Conservation (phyloP, 2,797 vertebrate genomes). For the Pogoniulus pusillus region DNA sequence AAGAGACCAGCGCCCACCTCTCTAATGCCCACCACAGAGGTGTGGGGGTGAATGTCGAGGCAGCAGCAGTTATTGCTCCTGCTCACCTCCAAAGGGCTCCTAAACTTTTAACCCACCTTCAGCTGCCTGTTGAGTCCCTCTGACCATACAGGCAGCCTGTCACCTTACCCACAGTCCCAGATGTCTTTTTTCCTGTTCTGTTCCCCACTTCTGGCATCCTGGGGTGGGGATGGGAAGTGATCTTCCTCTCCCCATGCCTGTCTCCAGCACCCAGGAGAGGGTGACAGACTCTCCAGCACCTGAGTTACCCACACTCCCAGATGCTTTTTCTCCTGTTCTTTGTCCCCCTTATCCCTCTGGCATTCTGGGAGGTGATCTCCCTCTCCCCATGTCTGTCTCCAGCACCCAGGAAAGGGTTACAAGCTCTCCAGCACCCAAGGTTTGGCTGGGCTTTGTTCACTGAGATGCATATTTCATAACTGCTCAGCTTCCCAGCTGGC, state of each 20-base stretch:
- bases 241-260: background rate
- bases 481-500: slow-evolving; percentile 69
- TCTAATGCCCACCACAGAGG: background rate
- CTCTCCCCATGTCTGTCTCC: background rate
- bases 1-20: too few species aligned
- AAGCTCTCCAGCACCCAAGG: background rate
- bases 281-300: slow-evolving; percentile 48
- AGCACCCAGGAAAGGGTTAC: slow-evolving; percentile 54
- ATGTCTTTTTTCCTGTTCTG: background rate
- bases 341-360: background rate
- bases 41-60: background rate
- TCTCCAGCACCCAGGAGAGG: background rate
- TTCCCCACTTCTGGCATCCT: background rate
- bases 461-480: slow-evolving; percentile 58
- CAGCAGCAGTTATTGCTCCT: background rate
- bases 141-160: background rate
- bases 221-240: background rate
- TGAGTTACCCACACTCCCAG: background rate
- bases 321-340: too few species aligned
- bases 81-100: rapidly evolving
- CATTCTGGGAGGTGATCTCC: background rate
- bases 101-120: background rate
- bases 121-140: background rate
- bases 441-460: slow-evolving; percentile 55
- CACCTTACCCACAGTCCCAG: rapidly evolving